These are phyloP conservation scores for Amiota communis DNA, from an alignment of 2,888 invertebrate genomes.

Conservation along the genomic window DNA sequence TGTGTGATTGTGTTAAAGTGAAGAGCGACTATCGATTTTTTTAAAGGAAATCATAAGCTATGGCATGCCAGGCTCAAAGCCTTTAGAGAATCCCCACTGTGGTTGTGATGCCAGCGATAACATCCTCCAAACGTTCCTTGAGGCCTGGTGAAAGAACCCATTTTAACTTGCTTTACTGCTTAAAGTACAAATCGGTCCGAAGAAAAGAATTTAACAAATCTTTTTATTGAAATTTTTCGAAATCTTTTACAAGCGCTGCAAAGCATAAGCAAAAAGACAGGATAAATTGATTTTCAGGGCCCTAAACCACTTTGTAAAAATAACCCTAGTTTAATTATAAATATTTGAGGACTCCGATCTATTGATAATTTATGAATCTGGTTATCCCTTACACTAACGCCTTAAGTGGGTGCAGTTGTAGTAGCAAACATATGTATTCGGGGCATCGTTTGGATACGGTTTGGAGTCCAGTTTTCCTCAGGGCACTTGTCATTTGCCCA, in stretches of 20 bases:
- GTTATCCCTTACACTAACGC: no score
- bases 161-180: background rate
- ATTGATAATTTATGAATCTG: no score
- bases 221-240: background rate
- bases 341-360: no score
- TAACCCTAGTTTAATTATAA: no score
- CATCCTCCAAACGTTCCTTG: conserved; percentile 78
- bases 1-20: background rate
- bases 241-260: background rate
- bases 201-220: conserved; percentile 7
- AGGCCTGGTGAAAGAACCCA: conserved; percentile 74
- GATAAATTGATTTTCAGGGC: no score
- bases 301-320: no score
- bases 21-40: background rate
- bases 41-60: conserved; percentile 63
- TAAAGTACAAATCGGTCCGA: conserved; percentile 11
- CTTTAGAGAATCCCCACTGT: conserved; percentile 81
- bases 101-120: conserved; percentile 77
- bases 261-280: conserved; percentile 18
- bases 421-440: no score
- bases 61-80: conserved; percentile 82
- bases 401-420: no score
- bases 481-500: no score
- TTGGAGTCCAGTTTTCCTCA: no score
- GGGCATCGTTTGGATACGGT: no score